A percentile compares a stretch with the other conserved stretches of the same genome.
Conservation (phyloP, 2,888 invertebrate genomes). For the Drosophila multiciliata region DNA sequence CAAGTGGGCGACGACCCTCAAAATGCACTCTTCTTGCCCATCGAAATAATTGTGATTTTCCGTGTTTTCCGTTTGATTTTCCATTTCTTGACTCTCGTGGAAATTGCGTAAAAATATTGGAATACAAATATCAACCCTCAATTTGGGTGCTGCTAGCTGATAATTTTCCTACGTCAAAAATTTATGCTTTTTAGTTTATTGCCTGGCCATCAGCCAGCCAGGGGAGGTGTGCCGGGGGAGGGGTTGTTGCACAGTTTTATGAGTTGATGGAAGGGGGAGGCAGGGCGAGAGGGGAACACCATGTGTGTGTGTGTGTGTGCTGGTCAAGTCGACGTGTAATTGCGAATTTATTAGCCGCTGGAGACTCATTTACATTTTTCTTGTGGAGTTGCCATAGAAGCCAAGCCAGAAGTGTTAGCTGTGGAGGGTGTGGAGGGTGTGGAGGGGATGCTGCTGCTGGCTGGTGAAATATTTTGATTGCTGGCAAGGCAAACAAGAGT, state of each 20-base stretch:
- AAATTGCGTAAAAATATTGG: slow-evolving; percentile 52
- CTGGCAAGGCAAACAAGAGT: slow-evolving; percentile 28
- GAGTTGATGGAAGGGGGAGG: slow-evolving; percentile 28
- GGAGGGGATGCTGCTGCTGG: not conserved
- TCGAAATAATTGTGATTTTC: slow-evolving; percentile 69
- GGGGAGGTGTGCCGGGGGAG: slow-evolving; percentile 1
- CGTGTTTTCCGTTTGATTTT: slow-evolving; percentile 74
- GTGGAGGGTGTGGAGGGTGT: not conserved
- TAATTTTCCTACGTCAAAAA: slow-evolving; percentile 47
- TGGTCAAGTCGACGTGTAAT: slow-evolving; percentile 72
- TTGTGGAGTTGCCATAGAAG: slow-evolving; percentile 20
- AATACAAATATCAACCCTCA: slow-evolving; percentile 23
- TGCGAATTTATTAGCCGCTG: slow-evolving; percentile 82
- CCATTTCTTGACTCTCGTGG: slow-evolving; percentile 36
- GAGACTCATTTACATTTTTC: slow-evolving; percentile 82
- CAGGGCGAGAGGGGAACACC: slow-evolving; percentile 22
- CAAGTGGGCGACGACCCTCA: slow-evolving; percentile 51
- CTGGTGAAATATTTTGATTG: slow-evolving; percentile 41
- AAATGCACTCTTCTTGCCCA: slow-evolving; percentile 16
- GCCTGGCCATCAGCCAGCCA: slow-evolving; percentile 20
- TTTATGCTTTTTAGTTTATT: slow-evolving; percentile 79
- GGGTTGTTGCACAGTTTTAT: slow-evolving; percentile 57
- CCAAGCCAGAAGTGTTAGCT: not conserved
- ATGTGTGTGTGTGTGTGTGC: slow-evolving; percentile 31
- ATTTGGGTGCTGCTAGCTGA: not conserved